Percentiles rank a stretch among this genome's conserved stretches.
Evolutionary conservation across 1,140 invertebrate species (phyloP).

Genomic region (Plutomurus gul): DNA sequence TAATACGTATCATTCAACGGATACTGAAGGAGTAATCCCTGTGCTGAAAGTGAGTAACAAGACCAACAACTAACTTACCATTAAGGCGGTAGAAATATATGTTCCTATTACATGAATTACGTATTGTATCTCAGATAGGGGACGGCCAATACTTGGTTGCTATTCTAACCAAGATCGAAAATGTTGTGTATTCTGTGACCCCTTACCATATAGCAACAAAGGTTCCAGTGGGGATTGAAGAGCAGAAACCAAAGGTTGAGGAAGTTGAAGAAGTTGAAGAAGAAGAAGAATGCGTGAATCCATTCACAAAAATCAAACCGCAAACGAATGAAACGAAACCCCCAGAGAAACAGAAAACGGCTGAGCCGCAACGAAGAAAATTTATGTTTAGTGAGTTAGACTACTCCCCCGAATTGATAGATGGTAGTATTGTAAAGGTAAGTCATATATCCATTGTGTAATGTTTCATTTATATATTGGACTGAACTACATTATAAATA

Average conservation of each 20-base stretch:
- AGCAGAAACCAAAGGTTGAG: too few relatives aligned
- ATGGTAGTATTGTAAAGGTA: too few relatives aligned
- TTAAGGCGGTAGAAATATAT: too few relatives aligned
- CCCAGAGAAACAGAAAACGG: too few relatives aligned
- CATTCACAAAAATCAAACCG: too few relatives aligned
- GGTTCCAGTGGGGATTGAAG: background rate
- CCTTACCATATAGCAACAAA: background rate
- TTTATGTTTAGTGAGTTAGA: too few relatives aligned
- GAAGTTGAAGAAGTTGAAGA: background rate
- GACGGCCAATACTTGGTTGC: slow-evolving; percentile 9
- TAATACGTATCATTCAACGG: background rate
- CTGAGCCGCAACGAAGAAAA: too few relatives aligned
- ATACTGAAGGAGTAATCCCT: background rate
- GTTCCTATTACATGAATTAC: background rate
- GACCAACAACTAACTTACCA: background rate
- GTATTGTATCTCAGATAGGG: background rate
- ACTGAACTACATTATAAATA: background rate
- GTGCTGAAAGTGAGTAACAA: background rate
- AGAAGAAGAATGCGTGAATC: background rate
- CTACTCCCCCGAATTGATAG: too few relatives aligned
- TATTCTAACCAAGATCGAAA: background rate
- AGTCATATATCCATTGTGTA: background rate
- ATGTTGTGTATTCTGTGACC: background rate
- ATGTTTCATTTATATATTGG: background rate
- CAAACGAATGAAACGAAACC: too few relatives aligned